Conservation (phyloP, 2,888 invertebrate species). For the Thumatha senex region DNA sequence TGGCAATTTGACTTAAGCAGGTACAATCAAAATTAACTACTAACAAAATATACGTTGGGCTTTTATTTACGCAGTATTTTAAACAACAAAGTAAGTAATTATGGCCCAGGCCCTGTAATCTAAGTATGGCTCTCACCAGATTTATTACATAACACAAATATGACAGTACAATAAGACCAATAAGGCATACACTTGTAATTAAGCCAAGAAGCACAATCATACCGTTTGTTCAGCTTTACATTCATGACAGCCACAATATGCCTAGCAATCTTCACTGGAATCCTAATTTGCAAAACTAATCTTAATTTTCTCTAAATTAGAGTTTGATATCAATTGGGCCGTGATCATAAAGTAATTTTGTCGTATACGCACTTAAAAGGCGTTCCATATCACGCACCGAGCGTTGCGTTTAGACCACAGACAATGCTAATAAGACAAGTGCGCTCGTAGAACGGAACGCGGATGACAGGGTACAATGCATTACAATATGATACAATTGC, state of each 20-base stretch:
- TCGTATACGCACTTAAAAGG: slow-evolving; percentile 59
- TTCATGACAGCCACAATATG: slow-evolving; percentile 50
- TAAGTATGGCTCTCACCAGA: slow-evolving; percentile 14
- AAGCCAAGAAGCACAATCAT: slow-evolving; percentile 59
- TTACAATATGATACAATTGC: slow-evolving; percentile 23
- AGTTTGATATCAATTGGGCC: slow-evolving; percentile 6
- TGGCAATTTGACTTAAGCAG: too few relatives aligned
- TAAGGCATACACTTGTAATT: slow-evolving; percentile 58
- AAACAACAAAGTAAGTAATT: too few relatives aligned
- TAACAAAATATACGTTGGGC: too few relatives aligned
- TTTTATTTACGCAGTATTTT: too few relatives aligned
- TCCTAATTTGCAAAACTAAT: slow-evolving; percentile 11
- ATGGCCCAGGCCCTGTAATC: background rate
- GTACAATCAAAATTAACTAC: too few relatives aligned
- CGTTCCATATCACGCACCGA: slow-evolving; percentile 68
- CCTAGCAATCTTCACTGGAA: slow-evolving; percentile 25
- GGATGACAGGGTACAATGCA: slow-evolving; percentile 65
- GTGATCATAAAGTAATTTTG: slow-evolving; percentile 27
- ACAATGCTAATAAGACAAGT: slow-evolving; percentile 75
- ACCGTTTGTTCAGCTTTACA: slow-evolving; percentile 58
- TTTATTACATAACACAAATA: slow-evolving; percentile 39
- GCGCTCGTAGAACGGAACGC: slow-evolving; percentile 57
- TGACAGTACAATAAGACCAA: slow-evolving; percentile 50
- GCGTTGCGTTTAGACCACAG: slow-evolving; percentile 56
- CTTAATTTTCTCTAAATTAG: slow-evolving; percentile 22